Base-by-base conservation (phyloP, 2,888 invertebrate species). In the Lycophotia porphyrea region DNA sequence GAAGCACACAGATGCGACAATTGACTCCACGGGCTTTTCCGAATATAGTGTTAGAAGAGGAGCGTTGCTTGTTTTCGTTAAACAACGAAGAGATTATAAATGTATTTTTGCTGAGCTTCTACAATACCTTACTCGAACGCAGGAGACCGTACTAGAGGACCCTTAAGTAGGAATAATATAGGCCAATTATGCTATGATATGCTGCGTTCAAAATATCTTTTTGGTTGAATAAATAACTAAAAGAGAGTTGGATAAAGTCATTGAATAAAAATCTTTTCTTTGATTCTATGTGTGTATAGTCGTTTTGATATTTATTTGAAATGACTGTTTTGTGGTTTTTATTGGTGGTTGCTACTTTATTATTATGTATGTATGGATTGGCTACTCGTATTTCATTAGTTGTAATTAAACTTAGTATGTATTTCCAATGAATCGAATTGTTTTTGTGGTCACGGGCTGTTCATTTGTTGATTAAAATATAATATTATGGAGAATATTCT, bases 1-100 rank as follows among this genome's bases (percentile, higher is more conserved):
- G 78, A 77, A 78, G 74, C 71, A 81, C 66, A 74, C 72, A 68
- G 73, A 49, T 66, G 74, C 44, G 66, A 88, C 85, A 82, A 84
- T 87, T 83, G 82, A 84, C 74, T 85, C 76, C 74, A 80, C 70
- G 76, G 70, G 60, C 52, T 74, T 74, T 65, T 47, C 47, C n/a
- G 63, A 42, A 31, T 44, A 31, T 44, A 31, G n/a, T 65, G 42
- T 58, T 65, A 36, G 15, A 60, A 66, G 27, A 60, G 47, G 18
- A 47, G n/a, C 7, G 15, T 0, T 31, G 39, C 34, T 64, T 58
- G 64, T 34, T 64, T 58, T 49, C 15, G 24, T 27, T 55, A 13
- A 36, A n/a, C 13, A 27, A 34, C n/a, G n/a, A n/a, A 70, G 42
- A 31, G n/a, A 27, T 58, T 9, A 4, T 8, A 21, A 21, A 1